phyloP scores from a whole-genome alignment of 1,140 invertebrate species.

The Melitaea cinxia region DNA sequence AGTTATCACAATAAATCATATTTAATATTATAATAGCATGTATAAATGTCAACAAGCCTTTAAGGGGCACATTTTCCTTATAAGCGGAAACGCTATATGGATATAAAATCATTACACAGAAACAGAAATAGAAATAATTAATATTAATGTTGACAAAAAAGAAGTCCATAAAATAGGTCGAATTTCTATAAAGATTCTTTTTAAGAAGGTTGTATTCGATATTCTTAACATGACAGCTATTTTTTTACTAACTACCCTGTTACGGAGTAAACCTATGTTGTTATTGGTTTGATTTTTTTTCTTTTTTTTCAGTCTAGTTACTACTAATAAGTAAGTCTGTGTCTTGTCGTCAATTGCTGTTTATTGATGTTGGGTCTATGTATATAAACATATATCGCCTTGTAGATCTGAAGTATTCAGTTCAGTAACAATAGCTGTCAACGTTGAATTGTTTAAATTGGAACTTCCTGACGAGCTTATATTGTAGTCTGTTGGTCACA shows the following conservation, averaged over 20 bases:
- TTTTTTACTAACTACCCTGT: too few relatives aligned
- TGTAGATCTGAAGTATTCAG: slow-evolving; percentile 8
- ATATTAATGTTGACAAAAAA: not conserved
- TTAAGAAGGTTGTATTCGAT: not conserved
- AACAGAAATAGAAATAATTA: slow-evolving; percentile 9
- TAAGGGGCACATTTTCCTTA: not conserved
- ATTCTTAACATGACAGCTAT: not conserved
- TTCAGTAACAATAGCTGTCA: slow-evolving; percentile 47
- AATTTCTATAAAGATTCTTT: not conserved
- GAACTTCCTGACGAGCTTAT: slow-evolving; percentile 45
- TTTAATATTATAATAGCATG: slow-evolving; percentile 5
- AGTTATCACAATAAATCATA: not conserved
- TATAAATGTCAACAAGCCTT: slow-evolving; percentile 2
- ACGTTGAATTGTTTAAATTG: slow-evolving; percentile 61
- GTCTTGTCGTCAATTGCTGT: too few relatives aligned
- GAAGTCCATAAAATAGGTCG: not conserved
- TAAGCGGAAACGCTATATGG: slow-evolving; percentile 4
- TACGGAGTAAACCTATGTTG: too few relatives aligned
- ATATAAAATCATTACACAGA: slow-evolving; percentile 2
- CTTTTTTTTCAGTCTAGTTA: too few relatives aligned
- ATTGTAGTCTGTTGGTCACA: slow-evolving; percentile 4
- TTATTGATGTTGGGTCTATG: too few relatives aligned
- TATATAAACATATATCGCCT: not conserved
- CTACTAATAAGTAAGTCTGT: not conserved
- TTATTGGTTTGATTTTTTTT: too few relatives aligned